Base-by-base conservation (phyloP, 2,113 vertebrate genomes). In the Carlito syrichta region DNA sequence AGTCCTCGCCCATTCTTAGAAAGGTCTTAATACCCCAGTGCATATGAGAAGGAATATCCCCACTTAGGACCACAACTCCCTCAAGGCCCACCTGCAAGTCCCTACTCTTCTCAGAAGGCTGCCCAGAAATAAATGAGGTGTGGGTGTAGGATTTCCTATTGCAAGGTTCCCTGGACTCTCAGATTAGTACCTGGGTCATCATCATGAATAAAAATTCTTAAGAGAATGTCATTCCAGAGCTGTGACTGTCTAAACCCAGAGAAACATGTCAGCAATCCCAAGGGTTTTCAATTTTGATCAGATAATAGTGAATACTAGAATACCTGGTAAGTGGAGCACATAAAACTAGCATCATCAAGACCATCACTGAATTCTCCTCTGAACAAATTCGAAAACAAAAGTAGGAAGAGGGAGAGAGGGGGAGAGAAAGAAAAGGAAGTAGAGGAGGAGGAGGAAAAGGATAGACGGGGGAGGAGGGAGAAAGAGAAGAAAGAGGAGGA, bases 331-430 rank as follows among this genome's bases (percentile, higher is more conserved):
- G 12, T 0, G 2, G 38, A 38, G 19, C 7, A 22, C 25, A 1
- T 20, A 38, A 2, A 4, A 19, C 48, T 1, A 25, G 71, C n/a
- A 7, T 8, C 40, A 1, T 23, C 40, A 2, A 19, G 35, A 32
- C 35, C 35, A 3, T 13, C 14, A 3, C 9, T 6, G 20, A 40
- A 6, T 50, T 13, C 38, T 50, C 82, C 71, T 58, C 96, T 96
- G 94, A 97, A 87, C 94, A 71, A 97, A 97, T 92, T 45, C 93
- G 96, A 93, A 85, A 96, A 97, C 91, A 9, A 96, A 68, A 27
- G 0, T 45, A n/a, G 38, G 66, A 86, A 45, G 56, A 60, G 92
- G 25, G 3, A 4, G 79, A 60, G 6, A 17, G 4, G 27, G 8
- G 17, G 79, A 63, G 54, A 6, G 38, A 56, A 16, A 27, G 2